These are phyloP conservation scores for Promerops cafer DNA, from an alignment of 2,113 vertebrate genomes.

Conservation along the genomic window DNA sequence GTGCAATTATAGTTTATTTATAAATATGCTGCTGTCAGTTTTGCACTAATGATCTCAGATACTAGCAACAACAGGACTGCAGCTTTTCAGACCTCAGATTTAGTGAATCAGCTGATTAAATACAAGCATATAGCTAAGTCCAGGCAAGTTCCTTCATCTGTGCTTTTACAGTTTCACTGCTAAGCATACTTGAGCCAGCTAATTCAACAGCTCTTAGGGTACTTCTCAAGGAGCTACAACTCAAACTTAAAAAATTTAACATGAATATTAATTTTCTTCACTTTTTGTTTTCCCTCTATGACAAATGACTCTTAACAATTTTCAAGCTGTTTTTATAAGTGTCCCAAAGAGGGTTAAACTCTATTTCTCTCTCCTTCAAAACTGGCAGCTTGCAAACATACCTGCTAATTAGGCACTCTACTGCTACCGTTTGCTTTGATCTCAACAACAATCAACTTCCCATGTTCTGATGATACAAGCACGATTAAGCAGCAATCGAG, in stretches of 20 bases:
- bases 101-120: background rate
- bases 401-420: background rate
- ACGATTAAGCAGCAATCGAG: background rate
- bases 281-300: background rate
- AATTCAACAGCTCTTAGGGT: background rate
- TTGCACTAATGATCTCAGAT: background rate
- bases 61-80: background rate
- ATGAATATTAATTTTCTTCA: background rate
- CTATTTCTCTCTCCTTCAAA: background rate
- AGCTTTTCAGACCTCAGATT: background rate
- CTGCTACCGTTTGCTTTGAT: slow-evolving; percentile 14
- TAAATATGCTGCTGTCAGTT: background rate
- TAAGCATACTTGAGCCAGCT: background rate
- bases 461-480: background rate
- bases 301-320: background rate
- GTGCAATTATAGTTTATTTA: background rate
- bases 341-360: background rate
- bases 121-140: background rate
- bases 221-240: background rate
- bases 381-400: background rate
- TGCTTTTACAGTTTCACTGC: background rate
- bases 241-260: background rate
- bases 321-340: background rate
- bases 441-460: slow-evolving; percentile 22
- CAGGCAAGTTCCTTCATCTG: background rate